Percentiles rank a stretch among this genome's conserved stretches.
These are phyloP conservation scores for Vultur gryphus DNA, from an alignment of 2,797 vertebrate species.

Conservation along the genomic window DNA sequence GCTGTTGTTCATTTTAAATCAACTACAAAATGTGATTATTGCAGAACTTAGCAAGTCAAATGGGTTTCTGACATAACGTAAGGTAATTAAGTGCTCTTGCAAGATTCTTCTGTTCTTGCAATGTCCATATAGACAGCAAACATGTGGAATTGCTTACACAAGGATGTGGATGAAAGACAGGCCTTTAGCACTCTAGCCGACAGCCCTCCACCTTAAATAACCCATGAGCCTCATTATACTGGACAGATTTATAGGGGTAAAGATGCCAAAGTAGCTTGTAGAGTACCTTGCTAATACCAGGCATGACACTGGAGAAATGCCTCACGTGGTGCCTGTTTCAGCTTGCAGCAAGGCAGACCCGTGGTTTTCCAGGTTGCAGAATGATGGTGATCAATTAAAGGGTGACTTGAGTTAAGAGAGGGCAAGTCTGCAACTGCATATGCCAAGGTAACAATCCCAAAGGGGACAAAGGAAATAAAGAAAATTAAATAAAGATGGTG, in stretches of 20 bases:
- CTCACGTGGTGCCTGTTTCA: slow-evolving; percentile 29
- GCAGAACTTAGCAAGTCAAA: neutral
- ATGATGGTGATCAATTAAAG: neutral
- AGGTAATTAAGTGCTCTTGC: neutral
- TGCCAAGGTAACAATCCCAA: neutral
- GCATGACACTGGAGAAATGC: slow-evolving; percentile 8
- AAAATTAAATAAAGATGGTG: neutral
- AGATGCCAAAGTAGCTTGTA: slow-evolving; percentile 39
- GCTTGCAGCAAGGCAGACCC: neutral
- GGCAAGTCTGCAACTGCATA: neutral
- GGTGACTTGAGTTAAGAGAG: neutral
- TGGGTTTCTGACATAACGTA: neutral
- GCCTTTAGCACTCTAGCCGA: neutral
- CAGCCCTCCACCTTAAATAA: slow-evolving; percentile 31
- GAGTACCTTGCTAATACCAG: neutral
- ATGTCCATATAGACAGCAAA: neutral
- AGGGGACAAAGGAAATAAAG: neutral
- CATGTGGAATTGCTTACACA: neutral
- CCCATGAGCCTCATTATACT: slow-evolving; percentile 15
- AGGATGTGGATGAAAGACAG: neutral
- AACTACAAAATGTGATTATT: neutral
- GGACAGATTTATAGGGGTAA: neutral
- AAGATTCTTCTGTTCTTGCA: neutral
- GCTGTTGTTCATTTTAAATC: neutral
- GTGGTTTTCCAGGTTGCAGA: neutral